Conservation (phyloP, 2,797 vertebrate species). For the Rhynchotus rufescens region DNA sequence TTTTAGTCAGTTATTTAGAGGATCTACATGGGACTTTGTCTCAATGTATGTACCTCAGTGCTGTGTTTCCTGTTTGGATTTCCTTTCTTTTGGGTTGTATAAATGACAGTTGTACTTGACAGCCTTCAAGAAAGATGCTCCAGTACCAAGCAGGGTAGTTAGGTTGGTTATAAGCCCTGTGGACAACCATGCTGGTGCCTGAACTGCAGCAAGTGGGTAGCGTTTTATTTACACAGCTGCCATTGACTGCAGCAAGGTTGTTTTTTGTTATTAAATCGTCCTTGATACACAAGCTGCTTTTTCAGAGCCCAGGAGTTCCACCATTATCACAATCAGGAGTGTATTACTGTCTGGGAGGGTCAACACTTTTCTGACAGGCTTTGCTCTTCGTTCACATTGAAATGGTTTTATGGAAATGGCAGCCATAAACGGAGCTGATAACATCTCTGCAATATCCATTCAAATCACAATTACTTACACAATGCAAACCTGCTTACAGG, state of each 20-base stretch:
- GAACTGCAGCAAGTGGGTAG: not conserved
- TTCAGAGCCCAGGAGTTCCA: not conserved
- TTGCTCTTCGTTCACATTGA: constrained; percentile 40
- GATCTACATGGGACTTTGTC: not conserved
- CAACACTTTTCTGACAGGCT: constrained; percentile 43
- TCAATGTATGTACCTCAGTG: not conserved
- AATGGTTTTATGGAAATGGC: constrained; percentile 35
- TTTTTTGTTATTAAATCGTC: not conserved
- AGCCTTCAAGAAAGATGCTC: not conserved
- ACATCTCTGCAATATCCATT: constrained; percentile 35
- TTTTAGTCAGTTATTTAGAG: not conserved
- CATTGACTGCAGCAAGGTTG: not conserved
- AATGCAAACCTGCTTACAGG: constrained; percentile 20
- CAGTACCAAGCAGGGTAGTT: not conserved
- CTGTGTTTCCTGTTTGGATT: rapidly evolving
- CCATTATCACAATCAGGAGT: constrained; percentile 12
- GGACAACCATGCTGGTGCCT: not conserved
- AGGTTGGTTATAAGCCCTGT: not conserved
- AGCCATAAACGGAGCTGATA: constrained; percentile 35
- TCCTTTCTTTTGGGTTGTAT: not conserved
- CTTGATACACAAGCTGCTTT: not conserved
- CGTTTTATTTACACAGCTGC: not conserved
- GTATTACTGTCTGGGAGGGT: constrained; percentile 24
- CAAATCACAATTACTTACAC: constrained; percentile 43
- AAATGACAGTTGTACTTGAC: not conserved